Evolutionary conservation across 2,888 invertebrate genomes (phyloP), one percentile per base, ranked within the genome.

Genomic region (Oscheius sp.): DNA sequence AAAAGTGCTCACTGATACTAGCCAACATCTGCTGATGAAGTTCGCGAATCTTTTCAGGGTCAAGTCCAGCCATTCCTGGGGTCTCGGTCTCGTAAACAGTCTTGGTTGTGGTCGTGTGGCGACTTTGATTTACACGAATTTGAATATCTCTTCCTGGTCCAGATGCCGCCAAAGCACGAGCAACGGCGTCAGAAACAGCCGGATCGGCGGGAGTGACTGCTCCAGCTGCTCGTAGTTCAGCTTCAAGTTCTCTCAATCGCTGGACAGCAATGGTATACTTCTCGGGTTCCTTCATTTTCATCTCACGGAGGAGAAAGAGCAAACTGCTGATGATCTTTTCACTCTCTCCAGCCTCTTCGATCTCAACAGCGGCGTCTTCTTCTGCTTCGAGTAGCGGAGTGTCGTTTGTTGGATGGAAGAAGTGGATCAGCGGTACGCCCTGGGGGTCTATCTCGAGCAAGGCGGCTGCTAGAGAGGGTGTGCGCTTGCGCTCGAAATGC

Each of bases 31-130:
- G 81, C 69, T 81, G 77, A 68, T 87, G 87, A n/a, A 87, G 79
- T 23, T 84, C 81, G 56, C 82, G 80, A 59, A 87, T 79, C 68
- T 85, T 79, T 5, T 85, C 86, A 7, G 78, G 58, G 41, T 82
- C 84, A 68, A 87, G 76, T 16, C 82, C 84, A 12, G 82, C 83
- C 87, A 87, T 87, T 25, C 84, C 87, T 6, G 87, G 84, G 7
- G 87, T 87, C 72, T 87, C 87, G 2, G 87, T 87, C 74, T 87
- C 87, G 72, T 87, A 87, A 72, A 84, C 84, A n/a, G 85, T 86
- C 76, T 85, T 87, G 13, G 87, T 86, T 6, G 87, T 86, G 3
- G 86, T 87, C 9, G 86, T 88, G 74, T 86, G 85, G 41, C 86
- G 77, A 25, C 81, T 81, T 68, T 83, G 86, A 76, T 84, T 87